phyloP scores from a whole-genome alignment of 2,888 invertebrate genomes.

The Pasiphila rectangulata region DNA sequence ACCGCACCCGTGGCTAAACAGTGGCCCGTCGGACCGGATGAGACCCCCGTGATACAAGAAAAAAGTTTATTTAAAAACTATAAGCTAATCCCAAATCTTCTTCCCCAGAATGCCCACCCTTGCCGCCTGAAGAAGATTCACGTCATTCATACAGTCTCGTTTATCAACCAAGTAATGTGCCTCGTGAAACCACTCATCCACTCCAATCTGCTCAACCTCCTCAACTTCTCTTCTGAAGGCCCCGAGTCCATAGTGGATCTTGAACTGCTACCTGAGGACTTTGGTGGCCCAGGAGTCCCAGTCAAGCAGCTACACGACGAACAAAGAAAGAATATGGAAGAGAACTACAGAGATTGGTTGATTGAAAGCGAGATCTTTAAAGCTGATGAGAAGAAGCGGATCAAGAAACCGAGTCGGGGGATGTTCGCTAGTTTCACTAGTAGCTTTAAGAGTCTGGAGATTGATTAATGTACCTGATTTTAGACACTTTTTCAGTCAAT shows the following conservation, averaged over 20 bases:
- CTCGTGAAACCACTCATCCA: constrained; percentile 83
- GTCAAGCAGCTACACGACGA: constrained; percentile 79
- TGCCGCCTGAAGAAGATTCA: constrained; percentile 84
- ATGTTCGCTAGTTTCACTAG: constrained; percentile 76
- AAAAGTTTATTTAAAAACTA: no score
- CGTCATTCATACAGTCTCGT: constrained; percentile 84
- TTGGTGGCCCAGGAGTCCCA: constrained; percentile 80
- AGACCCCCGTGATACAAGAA: no score
- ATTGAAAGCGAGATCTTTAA: constrained; percentile 81
- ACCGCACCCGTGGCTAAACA: no score
- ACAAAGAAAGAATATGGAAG: constrained; percentile 78
- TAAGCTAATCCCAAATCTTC: no score
- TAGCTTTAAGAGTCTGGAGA: constrained; percentile 73
- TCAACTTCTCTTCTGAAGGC: constrained; percentile 80
- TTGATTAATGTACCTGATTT: constrained; percentile 49
- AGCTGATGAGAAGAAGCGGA: constrained; percentile 72
- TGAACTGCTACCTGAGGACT: constrained; percentile 76
- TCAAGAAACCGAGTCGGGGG: constrained; percentile 72
- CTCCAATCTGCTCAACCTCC: constrained; percentile 81
- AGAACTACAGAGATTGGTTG: constrained; percentile 83
- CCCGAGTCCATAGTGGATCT: constrained; percentile 71
- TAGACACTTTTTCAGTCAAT: no score
- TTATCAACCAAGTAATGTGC: constrained; percentile 85
- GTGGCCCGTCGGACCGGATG: no score
- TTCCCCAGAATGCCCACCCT: constrained; percentile 82